Percentiles rank a stretch among this genome's conserved stretches.
These are phyloP conservation scores for Sminthurides aquaticus DNA, from an alignment of 2,888 invertebrate species.

Conservation along the genomic window DNA sequence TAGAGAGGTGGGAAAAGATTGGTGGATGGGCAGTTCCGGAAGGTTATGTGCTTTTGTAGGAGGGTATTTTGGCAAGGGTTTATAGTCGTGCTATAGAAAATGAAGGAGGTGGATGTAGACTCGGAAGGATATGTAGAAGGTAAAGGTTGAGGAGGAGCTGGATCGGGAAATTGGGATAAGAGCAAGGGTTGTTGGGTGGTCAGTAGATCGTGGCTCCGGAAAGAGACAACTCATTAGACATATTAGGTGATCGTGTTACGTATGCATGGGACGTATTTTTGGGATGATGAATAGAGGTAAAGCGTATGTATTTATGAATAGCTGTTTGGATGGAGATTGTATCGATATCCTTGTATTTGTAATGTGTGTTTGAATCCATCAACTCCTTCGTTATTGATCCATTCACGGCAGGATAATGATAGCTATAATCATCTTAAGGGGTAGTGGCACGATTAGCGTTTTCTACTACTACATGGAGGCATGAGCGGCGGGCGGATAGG, in stretches of 20 bases:
- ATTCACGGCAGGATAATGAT: neutral
- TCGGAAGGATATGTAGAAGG: no score
- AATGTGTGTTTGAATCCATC: neutral
- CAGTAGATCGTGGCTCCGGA: no score
- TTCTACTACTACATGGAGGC: no score
- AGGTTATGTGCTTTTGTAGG: neutral
- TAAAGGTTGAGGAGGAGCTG: no score
- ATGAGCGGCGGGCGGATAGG: no score
- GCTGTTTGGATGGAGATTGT: neutral
- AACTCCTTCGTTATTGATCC: neutral
- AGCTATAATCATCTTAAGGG: neutral
- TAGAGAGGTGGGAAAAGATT: neutral
- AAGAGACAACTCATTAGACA: no score
- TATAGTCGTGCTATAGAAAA: no score
- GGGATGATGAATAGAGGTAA: neutral
- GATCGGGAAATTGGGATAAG: no score
- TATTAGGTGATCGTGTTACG: no score
- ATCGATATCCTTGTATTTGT: neutral
- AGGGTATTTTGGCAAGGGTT: neutral
- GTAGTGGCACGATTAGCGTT: neutral
- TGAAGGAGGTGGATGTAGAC: no score
- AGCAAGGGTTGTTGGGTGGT: no score
- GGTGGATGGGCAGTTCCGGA: neutral
- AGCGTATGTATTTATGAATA: neutral
- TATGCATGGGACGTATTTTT: no score